A percentile compares a stretch with the other conserved stretches of the same genome.
phyloP scores from a whole-genome alignment of 2,113 vertebrate genomes.

The Bombycilla garrulus region DNA sequence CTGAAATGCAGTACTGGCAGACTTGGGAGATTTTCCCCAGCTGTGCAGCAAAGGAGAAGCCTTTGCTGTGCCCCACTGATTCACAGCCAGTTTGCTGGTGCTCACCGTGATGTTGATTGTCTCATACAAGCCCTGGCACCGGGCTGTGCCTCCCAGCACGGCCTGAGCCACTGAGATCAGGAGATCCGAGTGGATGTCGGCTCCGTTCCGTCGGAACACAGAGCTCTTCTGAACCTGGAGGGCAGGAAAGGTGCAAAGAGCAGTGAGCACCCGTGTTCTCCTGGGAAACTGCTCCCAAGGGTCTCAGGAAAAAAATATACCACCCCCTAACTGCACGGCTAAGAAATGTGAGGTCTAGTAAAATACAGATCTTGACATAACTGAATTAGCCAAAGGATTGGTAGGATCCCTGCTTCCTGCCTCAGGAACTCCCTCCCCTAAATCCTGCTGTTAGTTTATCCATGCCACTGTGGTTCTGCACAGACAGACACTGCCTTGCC shows the following conservation, averaged over 20 bases:
- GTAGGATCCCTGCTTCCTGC: background rate
- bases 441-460: background rate
- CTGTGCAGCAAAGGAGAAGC: background rate
- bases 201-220: constrained; percentile 87
- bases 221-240: constrained; percentile 92
- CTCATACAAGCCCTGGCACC: constrained; percentile 90
- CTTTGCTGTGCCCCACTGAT: rapidly evolving
- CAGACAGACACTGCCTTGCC: background rate
- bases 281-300: background rate
- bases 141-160: constrained; percentile 88
- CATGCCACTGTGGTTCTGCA: background rate
- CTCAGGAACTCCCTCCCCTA: background rate
- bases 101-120: constrained; percentile 88
- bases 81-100: rapidly evolving
- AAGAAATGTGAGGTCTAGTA: background rate
- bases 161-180: constrained; percentile 91
- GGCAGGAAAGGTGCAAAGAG: background rate
- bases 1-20: background rate
- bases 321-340: background rate
- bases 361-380: background rate
- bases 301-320: background rate
- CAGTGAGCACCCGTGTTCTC: background rate
- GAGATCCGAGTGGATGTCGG: constrained; percentile 95
- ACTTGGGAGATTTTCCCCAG: background rate
- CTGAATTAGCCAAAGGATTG: background rate